phyloP scores from a whole-genome alignment of 2,797 vertebrate species.

The Betta splendens region DNA sequence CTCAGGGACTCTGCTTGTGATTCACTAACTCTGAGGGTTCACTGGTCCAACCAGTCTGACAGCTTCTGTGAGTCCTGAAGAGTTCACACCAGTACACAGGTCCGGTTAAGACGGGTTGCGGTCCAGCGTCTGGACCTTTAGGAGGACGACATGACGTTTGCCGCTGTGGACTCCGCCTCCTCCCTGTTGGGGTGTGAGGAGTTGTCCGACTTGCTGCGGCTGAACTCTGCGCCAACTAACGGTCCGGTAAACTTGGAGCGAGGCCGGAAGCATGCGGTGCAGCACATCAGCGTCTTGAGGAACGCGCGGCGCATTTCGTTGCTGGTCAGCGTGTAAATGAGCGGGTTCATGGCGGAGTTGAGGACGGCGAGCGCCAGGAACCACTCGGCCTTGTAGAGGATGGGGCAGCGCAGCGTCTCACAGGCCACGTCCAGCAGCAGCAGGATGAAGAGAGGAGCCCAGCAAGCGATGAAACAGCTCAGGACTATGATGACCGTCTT shows the following conservation, averaged over 20 bases:
- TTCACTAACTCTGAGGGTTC: no score
- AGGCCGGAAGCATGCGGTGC: slow-evolving; percentile 81
- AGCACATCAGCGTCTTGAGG: slow-evolving; percentile 90
- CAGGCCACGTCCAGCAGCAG: slow-evolving; percentile 95
- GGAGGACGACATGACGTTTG: slow-evolving; percentile 74
- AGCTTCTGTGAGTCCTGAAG: slow-evolving; percentile 37
- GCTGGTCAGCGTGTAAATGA: slow-evolving; percentile 97
- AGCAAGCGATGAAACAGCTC: slow-evolving; percentile 96
- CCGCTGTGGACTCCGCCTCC: slow-evolving; percentile 86
- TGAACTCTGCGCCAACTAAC: slow-evolving; percentile 92
- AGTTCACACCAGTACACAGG: no score
- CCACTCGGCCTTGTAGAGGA: slow-evolving; percentile 94
- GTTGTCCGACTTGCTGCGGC: slow-evolving; percentile 95
- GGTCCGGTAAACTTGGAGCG: slow-evolving; percentile 86
- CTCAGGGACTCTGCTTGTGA: no score
- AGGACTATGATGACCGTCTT: slow-evolving; percentile 98
- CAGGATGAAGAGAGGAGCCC: slow-evolving; percentile 95
- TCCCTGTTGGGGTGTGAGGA: slow-evolving; percentile 95
- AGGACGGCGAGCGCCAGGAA: slow-evolving; percentile 95
- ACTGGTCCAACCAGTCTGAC: slow-evolving; percentile 32
- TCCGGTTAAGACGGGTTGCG: no score
- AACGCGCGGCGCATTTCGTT: slow-evolving; percentile 97
- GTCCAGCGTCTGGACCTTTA: slow-evolving; percentile 38
- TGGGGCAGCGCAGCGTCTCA: slow-evolving; percentile 84
- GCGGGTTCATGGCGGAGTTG: slow-evolving; percentile 96